Evolutionary conservation across 30 jellyfish, hydroid and myxozoan genomes (phyloP), one percentile per base, ranked within the genome.

Genomic region (Clytia hemisphaerica): DNA sequence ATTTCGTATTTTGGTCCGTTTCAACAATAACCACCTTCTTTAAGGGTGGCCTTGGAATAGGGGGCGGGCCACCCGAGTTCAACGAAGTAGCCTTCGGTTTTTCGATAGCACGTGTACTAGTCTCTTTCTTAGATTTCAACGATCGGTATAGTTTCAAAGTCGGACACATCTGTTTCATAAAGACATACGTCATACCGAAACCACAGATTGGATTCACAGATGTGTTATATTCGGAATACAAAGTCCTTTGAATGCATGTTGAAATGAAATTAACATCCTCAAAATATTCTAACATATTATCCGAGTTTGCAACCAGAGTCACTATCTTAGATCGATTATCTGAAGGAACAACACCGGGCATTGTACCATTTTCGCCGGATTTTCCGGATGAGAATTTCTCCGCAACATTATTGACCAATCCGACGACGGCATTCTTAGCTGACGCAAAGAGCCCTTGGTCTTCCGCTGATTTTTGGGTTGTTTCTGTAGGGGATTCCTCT

Each of bases 391-490:
- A 72, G 21, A 88, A 73, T 36, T 84, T 88, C 47, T 88, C 76
- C 1, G 94, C 83, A 28, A 93, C 88, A 74, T 73, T 76, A 64
- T 71, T 73, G 1, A 91, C 93, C 44, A 91, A 70, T 26, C 89
- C 93, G 4, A 83, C 70, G 7, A 91, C 94, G 62, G 92, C 95
- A 47, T 91, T 78, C 25, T 74, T 91, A 6, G 99, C 99, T 2
- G 61, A 42, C 2, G 77, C 40, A 37, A 57, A 38, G 32, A 66
- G 79, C n/a, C 55, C 45, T 0, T 53, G 59, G 26, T 66, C 24
- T n/a, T 6, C 76, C 28, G 42, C 63, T 24, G 44, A 46, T 4
- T 16, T 38, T 1, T 45, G 36, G 67, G 22, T 50, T 21, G 74
- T 26, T 9, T 59, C 85, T 4, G 50, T 67, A 9, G 66, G 73